Base-by-base conservation (phyloP, 1,140 invertebrate genomes). In the Lutraria rhynchaena region DNA sequence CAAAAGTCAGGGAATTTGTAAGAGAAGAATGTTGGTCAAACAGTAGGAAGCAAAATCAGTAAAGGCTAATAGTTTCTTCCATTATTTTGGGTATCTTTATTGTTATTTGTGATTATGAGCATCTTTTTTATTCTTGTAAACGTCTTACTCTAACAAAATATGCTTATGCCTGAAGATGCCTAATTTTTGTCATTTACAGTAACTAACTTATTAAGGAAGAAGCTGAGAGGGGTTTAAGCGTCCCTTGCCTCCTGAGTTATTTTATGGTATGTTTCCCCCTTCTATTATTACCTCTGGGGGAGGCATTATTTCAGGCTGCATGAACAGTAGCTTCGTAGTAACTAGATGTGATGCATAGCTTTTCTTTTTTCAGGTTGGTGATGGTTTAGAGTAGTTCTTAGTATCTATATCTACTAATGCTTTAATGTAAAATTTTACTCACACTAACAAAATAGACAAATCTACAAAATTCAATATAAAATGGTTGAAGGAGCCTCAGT, bases 241-340 rank as follows among this genome's bases (percentile, higher is more conserved):
- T 73, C 53, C 70, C 24, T 73, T 73, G 70, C 70, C 70, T 73
- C 70, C 70, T 73, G 70, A 73, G 70, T 51, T 73, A 51, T 73
- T 46, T 67, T 44, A 9, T 51, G 22, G 51, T 51, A 46, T 71
- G 9, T n/a, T 29, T 35, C n/a, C 67, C 67, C 67, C 44, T 51
- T 71, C 33, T 71, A 27, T 35, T 51, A 55, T 53, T 29, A 37
- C 22, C 37, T 41, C 44, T 71, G 44, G 67, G 67, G 44, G 67
- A 71, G 67, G 31, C 27, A 71, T 71, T 51, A 44, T 67, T 67
- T 46, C 33, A 53, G 44, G 22, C 17, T 55, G 22, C 51, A 55
- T 31, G 27, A 27, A 53, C 44, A 53, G 46, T 71, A 71, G 22
- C 67, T 71, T 51, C n/a, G n/a, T n/a, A 53, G 22, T 29, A 51